phyloP scores from a whole-genome alignment of 2,888 invertebrate genomes.

The Volucella bombylans region DNA sequence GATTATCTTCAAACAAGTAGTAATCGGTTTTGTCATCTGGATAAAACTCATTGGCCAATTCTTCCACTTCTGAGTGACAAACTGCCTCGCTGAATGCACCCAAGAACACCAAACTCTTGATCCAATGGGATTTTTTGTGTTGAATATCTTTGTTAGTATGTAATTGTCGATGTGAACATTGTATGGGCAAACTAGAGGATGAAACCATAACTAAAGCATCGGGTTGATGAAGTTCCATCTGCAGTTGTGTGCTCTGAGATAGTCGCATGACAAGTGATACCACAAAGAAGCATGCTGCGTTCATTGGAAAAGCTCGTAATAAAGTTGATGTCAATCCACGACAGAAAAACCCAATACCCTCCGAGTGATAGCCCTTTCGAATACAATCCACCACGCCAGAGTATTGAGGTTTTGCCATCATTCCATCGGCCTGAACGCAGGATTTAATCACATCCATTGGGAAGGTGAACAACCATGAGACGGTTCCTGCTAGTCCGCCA shows the following conservation, averaged over 20 bases:
- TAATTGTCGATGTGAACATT: constrained; percentile 13
- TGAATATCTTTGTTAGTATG: constrained; percentile 56
- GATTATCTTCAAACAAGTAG: constrained; percentile 75
- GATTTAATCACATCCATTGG: constrained; percentile 96
- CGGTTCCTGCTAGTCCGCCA: constrained; percentile 92
- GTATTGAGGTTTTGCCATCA: constrained; percentile 84
- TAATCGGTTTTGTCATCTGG: constrained; percentile 73
- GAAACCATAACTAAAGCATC: constrained; percentile 56
- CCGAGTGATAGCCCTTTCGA: constrained; percentile 86
- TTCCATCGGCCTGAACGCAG: constrained; percentile 89
- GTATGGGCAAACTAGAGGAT: constrained; percentile 44
- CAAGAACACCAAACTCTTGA: constrained; percentile 76
- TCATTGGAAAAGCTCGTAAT: constrained; percentile 94
- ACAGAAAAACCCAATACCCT: constrained; percentile 89
- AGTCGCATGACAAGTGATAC: constrained; percentile 89
- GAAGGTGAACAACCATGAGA: constrained; percentile 93
- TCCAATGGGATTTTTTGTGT: constrained; percentile 70
- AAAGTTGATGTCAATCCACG: constrained; percentile 91
- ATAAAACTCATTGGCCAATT: constrained; percentile 77
- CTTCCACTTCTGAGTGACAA: constrained; percentile 78
- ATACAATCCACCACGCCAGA: constrained; percentile 89
- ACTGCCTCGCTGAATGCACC: constrained; percentile 80
- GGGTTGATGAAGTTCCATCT: constrained; percentile 55
- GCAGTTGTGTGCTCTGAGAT: constrained; percentile 45
- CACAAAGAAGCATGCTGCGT: constrained; percentile 95